A percentile compares a stretch with the other conserved stretches of the same genome.
Evolutionary conservation across 2,113 vertebrate genomes (phyloP).

Genomic region (Natator depressus): DNA sequence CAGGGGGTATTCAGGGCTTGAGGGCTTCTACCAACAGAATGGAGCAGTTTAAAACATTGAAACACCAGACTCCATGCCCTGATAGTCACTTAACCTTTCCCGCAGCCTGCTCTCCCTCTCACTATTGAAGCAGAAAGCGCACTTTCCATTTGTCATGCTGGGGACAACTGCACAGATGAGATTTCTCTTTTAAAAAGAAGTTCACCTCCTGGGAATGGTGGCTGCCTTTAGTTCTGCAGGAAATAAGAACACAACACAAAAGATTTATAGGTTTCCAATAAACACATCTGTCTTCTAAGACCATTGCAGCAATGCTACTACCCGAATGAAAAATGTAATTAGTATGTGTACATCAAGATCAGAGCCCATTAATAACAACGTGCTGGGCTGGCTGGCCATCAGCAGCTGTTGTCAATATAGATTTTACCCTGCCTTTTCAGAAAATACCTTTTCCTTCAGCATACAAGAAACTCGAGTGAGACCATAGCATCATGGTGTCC

Average conservation of each 20-base stretch:
- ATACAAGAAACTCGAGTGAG: neutral
- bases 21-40: neutral
- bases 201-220: rapidly evolving
- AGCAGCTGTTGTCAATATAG: neutral
- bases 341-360: neutral
- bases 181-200: neutral
- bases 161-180: neutral
- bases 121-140: neutral
- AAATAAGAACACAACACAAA: neutral
- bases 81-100: neutral
- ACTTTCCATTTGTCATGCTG: rapidly evolving
- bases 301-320: rapidly evolving
- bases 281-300: neutral
- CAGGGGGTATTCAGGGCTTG: neutral
- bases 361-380: neutral
- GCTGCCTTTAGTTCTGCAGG: rapidly evolving
- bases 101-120: too few relatives aligned
- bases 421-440: neutral
- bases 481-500: neutral
- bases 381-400: rapidly evolving
- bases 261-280: neutral
- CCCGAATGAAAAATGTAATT: neutral
- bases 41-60: neutral
- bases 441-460: neutral
- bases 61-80: neutral